Evolutionary conservation across 2,888 invertebrate genomes (phyloP).

Genomic region (Litoditis marina): DNA sequence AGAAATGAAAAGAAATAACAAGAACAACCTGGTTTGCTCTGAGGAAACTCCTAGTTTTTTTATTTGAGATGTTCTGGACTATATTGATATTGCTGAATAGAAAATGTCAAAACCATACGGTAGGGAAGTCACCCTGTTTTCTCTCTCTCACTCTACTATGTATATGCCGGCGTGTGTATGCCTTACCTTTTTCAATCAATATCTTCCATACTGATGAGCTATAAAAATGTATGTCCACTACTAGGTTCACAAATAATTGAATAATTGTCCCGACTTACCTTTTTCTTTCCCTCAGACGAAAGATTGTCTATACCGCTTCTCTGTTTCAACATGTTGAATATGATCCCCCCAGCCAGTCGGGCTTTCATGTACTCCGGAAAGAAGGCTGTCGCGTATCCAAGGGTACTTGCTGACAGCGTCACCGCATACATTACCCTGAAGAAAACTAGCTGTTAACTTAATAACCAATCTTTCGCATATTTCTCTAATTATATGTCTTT

Average conservation of each 20-base stretch:
- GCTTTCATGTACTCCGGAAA: constrained; percentile 64
- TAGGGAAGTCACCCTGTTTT: too few species aligned
- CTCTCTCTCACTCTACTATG: too few species aligned
- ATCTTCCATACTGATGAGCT: too few species aligned
- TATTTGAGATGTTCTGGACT: too few species aligned
- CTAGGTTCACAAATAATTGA: neutral
- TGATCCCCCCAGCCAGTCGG: constrained; percentile 60
- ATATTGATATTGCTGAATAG: too few species aligned
- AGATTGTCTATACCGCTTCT: constrained; percentile 62
- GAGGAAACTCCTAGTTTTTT: too few species aligned
- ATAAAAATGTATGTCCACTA: too few species aligned
- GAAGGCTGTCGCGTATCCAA: constrained; percentile 63
- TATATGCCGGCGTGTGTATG: too few species aligned
- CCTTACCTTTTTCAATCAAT: too few species aligned
- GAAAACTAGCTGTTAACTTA: constrained; percentile 2
- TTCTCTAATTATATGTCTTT: neutral
- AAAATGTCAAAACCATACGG: too few species aligned
- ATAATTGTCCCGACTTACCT: constrained; percentile 23
- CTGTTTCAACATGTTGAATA: constrained; percentile 62
- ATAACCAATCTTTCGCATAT: neutral
- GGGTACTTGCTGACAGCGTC: constrained; percentile 65
- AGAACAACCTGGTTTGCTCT: too few species aligned
- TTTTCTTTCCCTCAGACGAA: constrained; percentile 41
- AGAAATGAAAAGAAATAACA: too few species aligned
- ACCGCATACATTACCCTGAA: constrained; percentile 67